These are phyloP conservation scores for Psilopogon haemacephalus DNA, from an alignment of 2,113 vertebrate species.

Conservation along the genomic window DNA sequence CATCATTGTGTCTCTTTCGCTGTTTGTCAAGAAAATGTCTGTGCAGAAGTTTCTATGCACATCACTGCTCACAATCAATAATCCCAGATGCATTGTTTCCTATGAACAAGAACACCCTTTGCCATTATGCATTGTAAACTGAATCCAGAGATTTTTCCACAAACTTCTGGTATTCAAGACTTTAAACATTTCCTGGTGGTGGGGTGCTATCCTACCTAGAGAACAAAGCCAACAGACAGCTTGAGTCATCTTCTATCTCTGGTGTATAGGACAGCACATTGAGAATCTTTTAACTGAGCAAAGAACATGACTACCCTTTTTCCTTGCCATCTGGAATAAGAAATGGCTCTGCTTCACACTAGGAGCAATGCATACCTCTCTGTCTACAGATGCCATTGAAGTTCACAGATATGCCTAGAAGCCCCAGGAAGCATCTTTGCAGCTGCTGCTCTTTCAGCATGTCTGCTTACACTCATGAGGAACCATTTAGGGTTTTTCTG, in stretches of 20 bases:
- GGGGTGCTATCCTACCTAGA: background rate
- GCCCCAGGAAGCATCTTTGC: background rate
- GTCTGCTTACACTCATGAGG: background rate
- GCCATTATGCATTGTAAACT: background rate
- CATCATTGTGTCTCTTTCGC: background rate
- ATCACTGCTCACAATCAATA: rapidly evolving
- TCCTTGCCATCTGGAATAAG: background rate
- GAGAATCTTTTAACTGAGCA: background rate
- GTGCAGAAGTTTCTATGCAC: rapidly evolving
- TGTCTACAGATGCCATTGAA: background rate
- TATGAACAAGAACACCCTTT: background rate
- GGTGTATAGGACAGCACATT: rapidly evolving
- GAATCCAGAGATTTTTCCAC: background rate
- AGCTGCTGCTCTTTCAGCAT: background rate
- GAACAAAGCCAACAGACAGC: background rate
- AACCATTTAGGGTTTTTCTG: background rate
- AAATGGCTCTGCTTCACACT: background rate
- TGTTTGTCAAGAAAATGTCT: rapidly evolving
- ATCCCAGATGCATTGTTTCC: background rate
- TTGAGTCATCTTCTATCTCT: background rate
- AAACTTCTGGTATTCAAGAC: background rate
- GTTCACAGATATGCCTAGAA: background rate
- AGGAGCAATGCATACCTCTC: background rate
- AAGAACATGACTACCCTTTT: background rate
- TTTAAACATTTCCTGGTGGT: background rate